Conservation (phyloP, 2,797 vertebrate species). For the Falco naumanni region DNA sequence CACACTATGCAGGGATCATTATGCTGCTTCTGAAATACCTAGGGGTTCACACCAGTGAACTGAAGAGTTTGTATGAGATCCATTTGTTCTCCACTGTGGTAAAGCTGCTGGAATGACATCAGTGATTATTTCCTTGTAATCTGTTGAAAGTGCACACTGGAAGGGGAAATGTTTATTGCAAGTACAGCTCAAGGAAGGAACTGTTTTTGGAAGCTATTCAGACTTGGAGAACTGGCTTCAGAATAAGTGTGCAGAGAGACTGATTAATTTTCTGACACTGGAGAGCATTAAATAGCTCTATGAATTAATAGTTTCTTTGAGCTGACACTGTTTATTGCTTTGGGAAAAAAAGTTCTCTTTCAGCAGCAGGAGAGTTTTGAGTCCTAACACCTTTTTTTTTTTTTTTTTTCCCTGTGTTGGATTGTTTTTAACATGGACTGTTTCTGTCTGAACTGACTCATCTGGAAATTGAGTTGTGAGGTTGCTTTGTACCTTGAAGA, state of each 20-base stretch:
- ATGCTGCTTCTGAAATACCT: neutral
- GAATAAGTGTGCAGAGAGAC: neutral
- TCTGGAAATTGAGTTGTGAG: constrained; percentile 24
- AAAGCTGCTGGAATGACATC: neutral
- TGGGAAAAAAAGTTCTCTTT: neutral
- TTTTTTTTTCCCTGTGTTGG: neutral
- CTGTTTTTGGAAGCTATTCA: constrained; percentile 44
- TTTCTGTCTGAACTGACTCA: constrained; percentile 33
- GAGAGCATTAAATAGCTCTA: neutral
- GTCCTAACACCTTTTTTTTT: neutral
- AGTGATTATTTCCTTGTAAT: neutral
- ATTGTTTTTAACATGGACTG: constrained; percentile 11
- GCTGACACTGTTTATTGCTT: neutral
- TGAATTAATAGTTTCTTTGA: constrained; percentile 19
- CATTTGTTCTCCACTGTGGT: neutral
- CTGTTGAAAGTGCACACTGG: constrained; percentile 4
- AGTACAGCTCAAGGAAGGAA: neutral
- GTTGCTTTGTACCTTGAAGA: neutral
- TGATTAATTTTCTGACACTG: constrained; percentile 20
- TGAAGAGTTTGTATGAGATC: neutral
- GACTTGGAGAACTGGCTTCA: neutral
- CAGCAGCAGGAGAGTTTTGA: neutral
- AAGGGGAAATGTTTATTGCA: constrained; percentile 27
- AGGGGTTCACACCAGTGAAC: neutral
- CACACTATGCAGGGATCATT: neutral